Conservation (phyloP, 2,888 invertebrate species). For the Perdita meconis region DNA sequence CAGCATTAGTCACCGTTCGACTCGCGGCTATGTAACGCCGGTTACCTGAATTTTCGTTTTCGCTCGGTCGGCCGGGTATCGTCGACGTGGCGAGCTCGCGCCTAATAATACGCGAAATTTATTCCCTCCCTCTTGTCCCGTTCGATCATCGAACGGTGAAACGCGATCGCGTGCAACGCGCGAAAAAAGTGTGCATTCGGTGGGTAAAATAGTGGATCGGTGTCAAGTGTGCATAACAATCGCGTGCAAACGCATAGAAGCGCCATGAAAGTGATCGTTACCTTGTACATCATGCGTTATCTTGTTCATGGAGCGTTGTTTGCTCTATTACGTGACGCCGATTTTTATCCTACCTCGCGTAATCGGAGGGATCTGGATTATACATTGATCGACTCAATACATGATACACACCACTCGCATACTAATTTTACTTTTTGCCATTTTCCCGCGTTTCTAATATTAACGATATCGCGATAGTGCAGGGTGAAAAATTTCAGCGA, state of each 20-base stretch:
- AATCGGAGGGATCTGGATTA: too few species aligned
- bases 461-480: too few species aligned
- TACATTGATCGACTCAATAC: too few species aligned
- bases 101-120: constrained; percentile 19
- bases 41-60: constrained; percentile 61
- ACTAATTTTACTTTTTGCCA: too few species aligned
- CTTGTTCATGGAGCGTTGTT: too few species aligned
- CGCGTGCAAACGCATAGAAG: neutral
- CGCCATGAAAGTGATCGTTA: constrained; percentile 21
- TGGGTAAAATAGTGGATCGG: constrained; percentile 4
- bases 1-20: constrained; percentile 74
- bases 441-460: too few species aligned
- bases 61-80: neutral
- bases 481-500: too few species aligned
- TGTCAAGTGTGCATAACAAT: neutral
- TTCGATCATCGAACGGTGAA: constrained; percentile 18
- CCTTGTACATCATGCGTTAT: too few species aligned
- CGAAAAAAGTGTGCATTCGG: constrained; percentile 2
- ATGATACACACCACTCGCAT: too few species aligned
- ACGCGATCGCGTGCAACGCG: constrained; percentile 27
- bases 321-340: too few species aligned
- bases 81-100: constrained; percentile 39
- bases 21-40: constrained; percentile 51
- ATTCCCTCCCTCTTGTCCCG: constrained; percentile 8
- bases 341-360: too few species aligned